Evolutionary conservation across 2,113 vertebrate species (phyloP), one percentile per base, ranked within the genome.

Genomic region (Vicugna pacos): DNA sequence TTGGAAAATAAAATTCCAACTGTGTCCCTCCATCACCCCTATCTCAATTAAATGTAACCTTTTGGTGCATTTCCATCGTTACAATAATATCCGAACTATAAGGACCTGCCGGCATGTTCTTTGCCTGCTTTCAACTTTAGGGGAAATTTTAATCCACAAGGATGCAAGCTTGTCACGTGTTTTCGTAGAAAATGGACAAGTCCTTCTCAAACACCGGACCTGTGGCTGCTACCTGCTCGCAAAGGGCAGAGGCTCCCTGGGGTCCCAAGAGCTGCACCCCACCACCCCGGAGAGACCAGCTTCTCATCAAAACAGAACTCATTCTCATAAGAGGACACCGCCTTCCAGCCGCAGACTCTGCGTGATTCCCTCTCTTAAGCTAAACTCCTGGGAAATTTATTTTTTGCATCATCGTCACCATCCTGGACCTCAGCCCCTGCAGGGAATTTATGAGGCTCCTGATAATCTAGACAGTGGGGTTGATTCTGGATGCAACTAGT

Each of bases 1-100:
- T 54, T 35, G 50, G 13, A 35, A 77, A 48, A 28, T 42, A 7
- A 48, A 22, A 38, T 8, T 35, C 46, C 2, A 24, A 1, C 12
- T n/a, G 8, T 10, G 16, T 22, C 20, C 22, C 42, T 46, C 2
- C 8, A 1, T 2, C n/a, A 17, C 14, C 3, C 22, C 28, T 54
- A 64, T 30, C 3, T 35, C 24, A 22, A 35, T 60, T 17, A 16
- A 42, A 60, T 16, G 11, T 24, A 28, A 42, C 20, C 15, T 24
- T 14, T 1, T 0, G 8, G 48, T 19, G 15, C 32, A 16, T 38
- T 35, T 42, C 42, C 19, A 1, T 56, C 26, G 16, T 58, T 72
- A 9, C 20, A 91, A 22, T 30, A 32, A n/a, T 14, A 38, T 11
- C n/a, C 6, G 22, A 32, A 5, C 58, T 42, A 46, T 22, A 24